Conservation (phyloP, 2,113 vertebrate genomes). For the Grus americana region DNA sequence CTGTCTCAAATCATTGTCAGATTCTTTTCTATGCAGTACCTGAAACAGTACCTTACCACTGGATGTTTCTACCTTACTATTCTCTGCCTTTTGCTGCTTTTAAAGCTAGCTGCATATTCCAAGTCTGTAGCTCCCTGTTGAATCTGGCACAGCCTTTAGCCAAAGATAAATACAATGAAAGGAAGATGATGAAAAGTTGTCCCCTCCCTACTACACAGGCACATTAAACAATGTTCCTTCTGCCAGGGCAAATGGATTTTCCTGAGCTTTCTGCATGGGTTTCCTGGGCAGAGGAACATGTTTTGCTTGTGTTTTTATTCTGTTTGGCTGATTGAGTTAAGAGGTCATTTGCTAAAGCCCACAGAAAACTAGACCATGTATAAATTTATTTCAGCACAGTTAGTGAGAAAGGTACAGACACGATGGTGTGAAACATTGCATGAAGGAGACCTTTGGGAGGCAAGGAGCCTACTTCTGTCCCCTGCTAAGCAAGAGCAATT, state of each 20-base stretch:
- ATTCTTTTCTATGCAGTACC: background rate
- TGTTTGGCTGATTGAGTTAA: background rate
- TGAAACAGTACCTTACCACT: background rate
- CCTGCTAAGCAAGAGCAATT: background rate
- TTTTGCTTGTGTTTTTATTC: background rate
- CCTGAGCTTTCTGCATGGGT: background rate
- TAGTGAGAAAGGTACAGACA: background rate
- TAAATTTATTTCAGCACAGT: background rate
- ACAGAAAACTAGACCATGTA: background rate
- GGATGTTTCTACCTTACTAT: background rate
- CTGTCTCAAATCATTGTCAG: background rate
- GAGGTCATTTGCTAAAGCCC: background rate
- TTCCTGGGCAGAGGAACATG: background rate
- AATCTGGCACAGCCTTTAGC: background rate
- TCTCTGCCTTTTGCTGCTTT: background rate
- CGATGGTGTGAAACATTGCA: background rate
- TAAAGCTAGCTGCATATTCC: background rate
- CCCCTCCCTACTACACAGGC: background rate
- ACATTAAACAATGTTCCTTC: background rate
- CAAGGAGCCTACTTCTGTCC: background rate
- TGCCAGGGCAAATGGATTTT: background rate
- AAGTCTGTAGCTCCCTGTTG: background rate
- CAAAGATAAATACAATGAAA: background rate
- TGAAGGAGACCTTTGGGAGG: background rate
- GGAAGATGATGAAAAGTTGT: background rate